Evolutionary conservation across 2,888 invertebrate genomes (phyloP).

Genomic region (Clanis bilineata): DNA sequence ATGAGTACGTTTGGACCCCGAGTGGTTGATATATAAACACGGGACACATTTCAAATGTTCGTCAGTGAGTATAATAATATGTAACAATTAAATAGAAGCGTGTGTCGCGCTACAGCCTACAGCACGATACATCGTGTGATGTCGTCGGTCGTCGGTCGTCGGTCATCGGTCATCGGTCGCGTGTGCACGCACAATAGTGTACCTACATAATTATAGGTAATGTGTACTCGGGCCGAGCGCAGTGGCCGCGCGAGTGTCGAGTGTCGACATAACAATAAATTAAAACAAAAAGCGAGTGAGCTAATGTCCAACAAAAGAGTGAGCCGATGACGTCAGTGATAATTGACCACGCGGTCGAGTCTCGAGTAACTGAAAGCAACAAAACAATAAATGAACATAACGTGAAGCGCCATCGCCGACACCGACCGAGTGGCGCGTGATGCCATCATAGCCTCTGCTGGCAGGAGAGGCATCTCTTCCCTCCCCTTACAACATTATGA

Average conservation of each 20-base stretch:
- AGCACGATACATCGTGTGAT: too few species aligned
- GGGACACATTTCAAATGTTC: too few species aligned
- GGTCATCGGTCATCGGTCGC: neutral
- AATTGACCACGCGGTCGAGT: constrained; percentile 17
- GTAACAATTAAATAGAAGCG: too few species aligned
- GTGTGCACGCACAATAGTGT: neutral
- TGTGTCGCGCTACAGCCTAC: neutral
- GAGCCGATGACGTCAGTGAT: constrained; percentile 18
- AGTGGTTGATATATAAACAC: too few species aligned
- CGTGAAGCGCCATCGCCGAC: neutral
- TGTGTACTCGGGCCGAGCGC: neutral
- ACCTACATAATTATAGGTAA: too few species aligned
- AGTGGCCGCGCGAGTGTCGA: neutral
- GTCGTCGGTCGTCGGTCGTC: neutral
- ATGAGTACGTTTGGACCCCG: too few species aligned
- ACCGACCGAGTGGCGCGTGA: too few species aligned
- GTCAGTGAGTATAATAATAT: too few species aligned
- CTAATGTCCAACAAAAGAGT: constrained; percentile 2
- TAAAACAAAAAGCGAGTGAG: constrained; percentile 3
- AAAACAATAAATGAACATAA: constrained; percentile 26
- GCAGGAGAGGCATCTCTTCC: too few species aligned
- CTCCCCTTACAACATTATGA: too few species aligned
- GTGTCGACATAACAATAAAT: constrained; percentile 4
- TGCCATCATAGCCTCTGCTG: too few species aligned
- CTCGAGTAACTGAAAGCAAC: constrained; percentile 41